A percentile compares a stretch with the other conserved stretches of the same genome.
Conservation (phyloP, 2,113 vertebrate species). For the Scopus umbretta region DNA sequence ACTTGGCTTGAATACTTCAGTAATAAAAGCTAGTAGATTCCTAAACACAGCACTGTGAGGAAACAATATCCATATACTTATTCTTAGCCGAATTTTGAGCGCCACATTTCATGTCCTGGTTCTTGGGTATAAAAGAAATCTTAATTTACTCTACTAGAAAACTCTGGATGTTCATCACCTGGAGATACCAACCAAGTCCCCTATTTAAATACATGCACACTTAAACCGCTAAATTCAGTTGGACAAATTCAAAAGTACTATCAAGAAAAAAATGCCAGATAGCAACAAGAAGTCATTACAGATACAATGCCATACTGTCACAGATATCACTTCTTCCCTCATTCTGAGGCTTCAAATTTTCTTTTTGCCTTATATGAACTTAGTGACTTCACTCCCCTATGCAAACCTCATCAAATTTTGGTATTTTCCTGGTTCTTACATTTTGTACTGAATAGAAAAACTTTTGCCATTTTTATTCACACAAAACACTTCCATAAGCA, state of each 20-base stretch:
- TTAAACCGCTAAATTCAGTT: neutral
- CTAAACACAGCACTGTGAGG: neutral
- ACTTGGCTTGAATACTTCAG: neutral
- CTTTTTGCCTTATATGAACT: neutral
- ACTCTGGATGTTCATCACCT: neutral
- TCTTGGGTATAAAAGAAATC: neutral
- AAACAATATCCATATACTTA: neutral
- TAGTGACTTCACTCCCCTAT: accelerated
- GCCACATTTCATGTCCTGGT: neutral
- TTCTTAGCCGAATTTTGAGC: neutral
- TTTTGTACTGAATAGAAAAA: neutral
- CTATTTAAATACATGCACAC: neutral
- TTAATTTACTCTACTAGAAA: neutral
- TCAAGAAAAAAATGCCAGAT: neutral
- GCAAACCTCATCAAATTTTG: neutral
- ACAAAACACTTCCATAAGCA: neutral
- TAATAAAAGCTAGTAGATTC: neutral
- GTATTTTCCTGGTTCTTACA: neutral
- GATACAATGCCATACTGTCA: neutral
- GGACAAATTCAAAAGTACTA: neutral
- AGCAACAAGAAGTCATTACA: neutral
- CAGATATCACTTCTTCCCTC: neutral
- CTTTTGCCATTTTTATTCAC: neutral
- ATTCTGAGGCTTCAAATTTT: neutral
- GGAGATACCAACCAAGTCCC: neutral